These are phyloP conservation scores for Ptyas mucosa DNA, from an alignment of 2,113 vertebrate genomes.

Conservation along the genomic window DNA sequence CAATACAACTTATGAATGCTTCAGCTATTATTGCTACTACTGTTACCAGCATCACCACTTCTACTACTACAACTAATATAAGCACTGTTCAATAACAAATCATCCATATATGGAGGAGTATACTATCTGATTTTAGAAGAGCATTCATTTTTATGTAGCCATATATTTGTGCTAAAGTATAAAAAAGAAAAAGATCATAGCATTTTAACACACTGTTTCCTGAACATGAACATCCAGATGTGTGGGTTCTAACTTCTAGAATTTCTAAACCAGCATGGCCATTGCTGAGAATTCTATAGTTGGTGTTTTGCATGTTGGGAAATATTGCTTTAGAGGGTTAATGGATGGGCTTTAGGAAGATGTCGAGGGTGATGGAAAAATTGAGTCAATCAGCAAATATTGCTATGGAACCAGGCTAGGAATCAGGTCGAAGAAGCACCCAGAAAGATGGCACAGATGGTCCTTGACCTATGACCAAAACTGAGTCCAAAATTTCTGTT, in stretches of 20 bases:
- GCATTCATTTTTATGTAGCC: not conserved
- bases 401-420: not conserved
- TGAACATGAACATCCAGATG: not conserved
- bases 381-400: not conserved
- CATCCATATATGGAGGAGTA: not conserved
- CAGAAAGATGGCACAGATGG: not conserved
- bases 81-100: no score
- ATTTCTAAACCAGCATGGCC: not conserved
- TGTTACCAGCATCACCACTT: no score
- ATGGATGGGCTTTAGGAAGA: not conserved
- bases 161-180: not conserved
- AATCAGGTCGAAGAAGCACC: not conserved
- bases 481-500: no score
- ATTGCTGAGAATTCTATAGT: no score
- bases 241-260: not conserved
- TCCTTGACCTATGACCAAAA: no score
- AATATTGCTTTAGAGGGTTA: not conserved
- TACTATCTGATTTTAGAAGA: not conserved
- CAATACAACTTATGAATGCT: no score
- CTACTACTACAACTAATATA: no score
- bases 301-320: no score
- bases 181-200: not conserved
- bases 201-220: not conserved
- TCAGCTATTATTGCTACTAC: no score
- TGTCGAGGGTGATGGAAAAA: not conserved